Base-by-base conservation (phyloP, 1,140 invertebrate species). In the Apis dorsata region DNA sequence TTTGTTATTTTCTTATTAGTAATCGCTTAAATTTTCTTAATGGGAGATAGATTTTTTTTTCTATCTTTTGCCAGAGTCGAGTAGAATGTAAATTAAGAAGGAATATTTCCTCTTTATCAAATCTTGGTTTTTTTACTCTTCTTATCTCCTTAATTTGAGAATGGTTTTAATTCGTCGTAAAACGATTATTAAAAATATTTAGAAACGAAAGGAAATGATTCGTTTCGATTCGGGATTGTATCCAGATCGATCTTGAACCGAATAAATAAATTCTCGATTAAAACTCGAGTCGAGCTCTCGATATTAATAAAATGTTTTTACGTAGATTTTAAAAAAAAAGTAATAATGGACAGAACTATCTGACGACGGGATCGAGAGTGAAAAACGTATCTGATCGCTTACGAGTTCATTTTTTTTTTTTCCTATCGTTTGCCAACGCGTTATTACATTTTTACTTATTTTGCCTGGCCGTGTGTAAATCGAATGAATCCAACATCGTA, bases 331-430 rank as follows among this genome's bases (percentile, higher is more conserved):
- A 34, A 34, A 34, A 34, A 8, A 34, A 72, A 57, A 34, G 10
- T 60, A 28, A 34, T 73, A 73, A 72, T 73, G 19, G 68, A 24
- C 19, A 28, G 13, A 24, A 57, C 59, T 80, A 80, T 72, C 59
- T 7, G 17, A 15, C 9, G 0, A 59, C 17, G 11, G 21, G 44
- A 79, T 79, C 65, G 17, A 28, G 49, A 1, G 19, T 49, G 51
- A 1, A 0, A 8, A 21, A 51, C 28, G 63, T 13, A 13, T 17
- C 0, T 3, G 8, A 62, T 53, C 53, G 21, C 24, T 9, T 28
- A 11, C 15, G 24, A 72, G 70, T 28, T n/a, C 24, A 57, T 72
- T 57, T 63, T 24, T 65, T n/a, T 34, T 24, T 17, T 19, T 49
- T n/a, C 17, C 49, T 49, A 28, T 28, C 13, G 5, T 49, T 70